Conservation (phyloP, 2,113 vertebrate species). For the Gila orcuttii region DNA sequence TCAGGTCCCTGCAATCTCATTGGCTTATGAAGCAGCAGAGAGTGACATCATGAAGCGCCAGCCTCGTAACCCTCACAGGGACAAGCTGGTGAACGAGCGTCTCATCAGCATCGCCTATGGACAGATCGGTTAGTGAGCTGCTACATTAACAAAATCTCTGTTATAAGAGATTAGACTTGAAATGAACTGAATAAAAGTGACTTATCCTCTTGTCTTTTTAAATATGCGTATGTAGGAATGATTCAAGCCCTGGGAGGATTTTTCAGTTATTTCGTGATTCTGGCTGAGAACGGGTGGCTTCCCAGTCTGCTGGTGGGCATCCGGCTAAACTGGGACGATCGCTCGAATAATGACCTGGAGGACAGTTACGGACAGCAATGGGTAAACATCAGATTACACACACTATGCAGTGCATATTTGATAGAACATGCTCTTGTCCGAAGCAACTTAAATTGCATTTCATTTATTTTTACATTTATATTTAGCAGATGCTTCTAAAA, state of each 20-base stretch:
- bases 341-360: slow-evolving; percentile 79
- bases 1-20: slow-evolving; percentile 83
- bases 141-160: not conserved
- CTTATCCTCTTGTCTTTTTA: not conserved
- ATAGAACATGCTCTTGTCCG: not conserved
- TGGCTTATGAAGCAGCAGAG: slow-evolving; percentile 78
- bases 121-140: slow-evolving; percentile 75
- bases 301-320: slow-evolving; percentile 79
- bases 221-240: slow-evolving; percentile 79
- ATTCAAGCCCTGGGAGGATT: slow-evolving; percentile 90
- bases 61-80: slow-evolving; percentile 75
- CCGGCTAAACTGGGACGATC: slow-evolving; percentile 81
- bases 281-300: slow-evolving; percentile 86
- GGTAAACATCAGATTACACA: slow-evolving; percentile 66
- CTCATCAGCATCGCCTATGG: slow-evolving; percentile 81
- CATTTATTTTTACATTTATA: not conserved
- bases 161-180: not conserved
- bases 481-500: not conserved
- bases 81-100: slow-evolving; percentile 79
- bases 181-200: not conserved
- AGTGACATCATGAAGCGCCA: slow-evolving; percentile 84
- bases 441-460: not conserved
- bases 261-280: slow-evolving; percentile 84
- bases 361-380: slow-evolving; percentile 92
- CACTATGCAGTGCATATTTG: not conserved